Conservation (phyloP, 1,140 invertebrate genomes). For the Zaprionus ornatus region DNA sequence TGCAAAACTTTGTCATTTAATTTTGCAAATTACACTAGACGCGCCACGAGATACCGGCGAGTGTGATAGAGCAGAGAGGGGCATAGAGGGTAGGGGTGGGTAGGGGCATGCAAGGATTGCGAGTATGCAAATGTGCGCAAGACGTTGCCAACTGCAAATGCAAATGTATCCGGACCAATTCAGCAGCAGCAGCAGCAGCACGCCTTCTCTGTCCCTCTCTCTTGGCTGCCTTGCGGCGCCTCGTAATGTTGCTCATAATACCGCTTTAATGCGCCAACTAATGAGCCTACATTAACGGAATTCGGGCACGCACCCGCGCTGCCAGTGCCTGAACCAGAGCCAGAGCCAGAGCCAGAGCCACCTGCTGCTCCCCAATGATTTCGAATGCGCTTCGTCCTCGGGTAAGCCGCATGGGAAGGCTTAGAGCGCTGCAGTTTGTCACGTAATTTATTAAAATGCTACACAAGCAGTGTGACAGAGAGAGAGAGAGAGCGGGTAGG, state of each 20-base stretch:
- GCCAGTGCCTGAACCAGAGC: too few species aligned
- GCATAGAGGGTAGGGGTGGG: neutral
- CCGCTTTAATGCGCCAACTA: slow-evolving; percentile 76
- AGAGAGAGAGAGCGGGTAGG: slow-evolving; percentile 13
- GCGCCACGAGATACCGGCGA: slow-evolving; percentile 22
- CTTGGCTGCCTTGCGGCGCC: neutral
- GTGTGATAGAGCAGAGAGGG: neutral
- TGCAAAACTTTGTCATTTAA: slow-evolving; percentile 80
- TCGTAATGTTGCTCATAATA: slow-evolving; percentile 56
- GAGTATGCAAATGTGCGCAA: slow-evolving; percentile 68
- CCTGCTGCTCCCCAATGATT: slow-evolving; percentile 55
- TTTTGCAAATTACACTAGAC: slow-evolving; percentile 62
- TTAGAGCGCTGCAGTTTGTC: slow-evolving; percentile 73
- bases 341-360: slow-evolving; percentile 45
- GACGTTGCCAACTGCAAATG: slow-evolving; percentile 62
- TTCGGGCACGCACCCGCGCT: slow-evolving; percentile 58
- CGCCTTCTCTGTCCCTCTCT: neutral
- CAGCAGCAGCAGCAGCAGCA: slow-evolving; percentile 4
- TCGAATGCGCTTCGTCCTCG: slow-evolving; percentile 6
- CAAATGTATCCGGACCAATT: slow-evolving; percentile 38
- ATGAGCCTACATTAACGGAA: slow-evolving; percentile 80
- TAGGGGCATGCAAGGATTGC: neutral
- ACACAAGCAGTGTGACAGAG: slow-evolving; percentile 47
- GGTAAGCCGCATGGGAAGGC: slow-evolving; percentile 29
- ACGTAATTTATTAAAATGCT: slow-evolving; percentile 82